Base-by-base conservation (phyloP, 37 sponge, comb jelly and placozoan genomes). In the Haliclona indistincta region DNA sequence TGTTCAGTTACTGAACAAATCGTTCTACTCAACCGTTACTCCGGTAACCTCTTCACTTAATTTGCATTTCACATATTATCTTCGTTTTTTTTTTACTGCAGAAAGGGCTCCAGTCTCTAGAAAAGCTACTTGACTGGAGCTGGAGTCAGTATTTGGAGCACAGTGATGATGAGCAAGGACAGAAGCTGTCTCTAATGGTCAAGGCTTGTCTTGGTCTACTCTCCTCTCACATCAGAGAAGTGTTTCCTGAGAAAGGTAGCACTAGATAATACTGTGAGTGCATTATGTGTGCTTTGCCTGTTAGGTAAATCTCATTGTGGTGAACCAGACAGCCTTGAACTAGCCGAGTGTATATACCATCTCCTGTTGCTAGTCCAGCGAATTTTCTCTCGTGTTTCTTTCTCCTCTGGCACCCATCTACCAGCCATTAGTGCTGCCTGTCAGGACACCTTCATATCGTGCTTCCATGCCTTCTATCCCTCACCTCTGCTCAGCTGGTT, bases 401-500 rank as follows among this genome's bases (percentile, higher is more conserved):
- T 33, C 5, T 43, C 39, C 38, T 37, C 47, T 60, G 40, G 36
- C 17, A 43, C 63, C 6, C 79, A 63, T 0, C 11, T 86, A 5
- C 19, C 49, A 29, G 36, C 26, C 11, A 75, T 91, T 17, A 69
- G 77, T 22, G 64, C 55, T 5, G 65, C 72, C 10, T 93, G 87
- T 35, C 42, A 81, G 13, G 63, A 63, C 11, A 71, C 81, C 32
- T 92, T 88, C 82, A 63, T 75, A n/a, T 54, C 66, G 29, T 96
- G 96, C 51, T 96, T 92, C 81, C 84, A 89, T 47, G 89, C 90
- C 45, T 96, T 96, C 82, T 96, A 92, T 53, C 96, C 96, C 26
- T 84, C 96, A 38, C 71, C 73, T 1, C 77, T 74, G 0, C 90
- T 96, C 67, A 92, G 89, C 74, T 96, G 94, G 90, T 66, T 86